Evolutionary conservation across 2,113 vertebrate genomes (phyloP), one percentile per base, ranked within the genome.

Genomic region (Carlito syrichta): DNA sequence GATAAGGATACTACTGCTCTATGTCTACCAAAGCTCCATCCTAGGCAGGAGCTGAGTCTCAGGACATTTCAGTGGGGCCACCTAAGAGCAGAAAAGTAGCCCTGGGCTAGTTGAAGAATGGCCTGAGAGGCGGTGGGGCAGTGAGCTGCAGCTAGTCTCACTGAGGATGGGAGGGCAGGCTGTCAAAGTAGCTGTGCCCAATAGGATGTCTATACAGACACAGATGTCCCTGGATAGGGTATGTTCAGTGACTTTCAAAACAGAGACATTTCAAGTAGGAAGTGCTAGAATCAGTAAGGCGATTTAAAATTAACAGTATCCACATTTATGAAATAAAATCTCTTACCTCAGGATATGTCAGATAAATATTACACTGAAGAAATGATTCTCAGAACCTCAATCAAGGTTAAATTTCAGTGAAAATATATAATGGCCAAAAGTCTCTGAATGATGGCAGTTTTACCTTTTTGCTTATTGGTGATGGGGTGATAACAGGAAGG

Each of bases 261-360:
- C 0, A 78, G 94, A 76, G 30, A 82, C 43, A 32, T 10, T 94
- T 40, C 54, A 3, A 9, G 27, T 12, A 79, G 30, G 52, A 50
- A 60, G 54, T 12, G 22, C 20, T 2, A 0, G 27, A 84, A 45
- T 66, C 50, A 40, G 11, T 12, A 54, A 73, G 77, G 62, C 17
- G 56, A 74, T 25, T 76, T 68, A 32, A 56, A 73, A 52, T 45
- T 78, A 89, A 87, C 1, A 86, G 86, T 4, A 22, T 7, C 10
- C 3, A 40, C 62, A n/a, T 20, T 73, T 86, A 76, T 30, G 45
- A 96, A 88, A 95, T 56, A 60, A 54, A 91, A 91, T 62, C 50
- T 78, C 73, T 89, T 13, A 83, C 43, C 48, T 78, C n/a, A 54
- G 38, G 58, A 32, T 23, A 66, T 10, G 22, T 52, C 66, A 71